Evolutionary conservation across 2,797 vertebrate species (phyloP), one percentile per base, ranked within the genome.

Genomic region (Poeciliopsis paucimaculata): DNA sequence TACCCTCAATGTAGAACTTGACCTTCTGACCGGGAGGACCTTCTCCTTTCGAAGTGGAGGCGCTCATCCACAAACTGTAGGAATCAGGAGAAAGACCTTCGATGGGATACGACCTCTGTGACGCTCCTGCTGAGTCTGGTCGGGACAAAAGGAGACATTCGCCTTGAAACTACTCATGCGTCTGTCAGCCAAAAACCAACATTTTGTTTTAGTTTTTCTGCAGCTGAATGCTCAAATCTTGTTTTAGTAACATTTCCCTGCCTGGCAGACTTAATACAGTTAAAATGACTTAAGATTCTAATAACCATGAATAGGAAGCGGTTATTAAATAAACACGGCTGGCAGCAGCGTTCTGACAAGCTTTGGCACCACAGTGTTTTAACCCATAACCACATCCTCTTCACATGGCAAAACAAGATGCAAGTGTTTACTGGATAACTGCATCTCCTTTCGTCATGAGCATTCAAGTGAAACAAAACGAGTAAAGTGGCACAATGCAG

Each of bases 41-140:
- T 83, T 98, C 96, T 5, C 97, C 97, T n/a, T 81, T 87, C 0
- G 87, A 84, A 0, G 96, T 98, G 9, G 91, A 93, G 12, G 96
- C 96, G 0, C 96, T 97, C 95, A 98, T 94, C 96, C 96, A 96
- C 1, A 98, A 84, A 2, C 20, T 57, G 39, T 98, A 97, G 2
- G 0, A 31, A 3, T 45, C 97, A 66, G 86, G 73, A 23, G 80
- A 75, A 78, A 88, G 15, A 82, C 68, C 77, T 28, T 15, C 9
- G 55, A 91, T 80, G 51, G 53, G 13, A 45, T 78, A 31, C 2
- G 0, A 45, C 62, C 53, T 80, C 46, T 84, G 0, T 60, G 89
- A 79, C 16, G 83, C 64, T 49, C 45, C 3, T 0, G 81, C 4
- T 0, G 36, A 16, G 77, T 87, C 93, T 94, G 71, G 71, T 0